Conservation (phyloP, 2,888 invertebrate genomes). For the Elgonia sp. region DNA sequence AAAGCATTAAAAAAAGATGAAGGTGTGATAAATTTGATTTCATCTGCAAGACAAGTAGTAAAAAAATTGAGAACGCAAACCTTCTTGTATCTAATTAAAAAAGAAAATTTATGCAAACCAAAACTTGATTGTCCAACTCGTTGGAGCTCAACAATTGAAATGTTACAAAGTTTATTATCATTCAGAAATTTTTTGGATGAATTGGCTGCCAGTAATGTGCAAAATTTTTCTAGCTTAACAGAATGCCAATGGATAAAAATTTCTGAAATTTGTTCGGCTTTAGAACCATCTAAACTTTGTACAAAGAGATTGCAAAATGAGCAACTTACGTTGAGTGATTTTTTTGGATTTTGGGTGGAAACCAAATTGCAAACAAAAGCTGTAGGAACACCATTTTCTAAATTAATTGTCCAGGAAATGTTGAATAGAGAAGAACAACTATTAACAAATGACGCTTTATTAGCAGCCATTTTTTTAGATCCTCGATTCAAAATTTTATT, state of each 20-base stretch:
- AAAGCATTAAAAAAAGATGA: background rate
- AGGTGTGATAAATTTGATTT: background rate
- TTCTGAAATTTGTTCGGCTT: background rate
- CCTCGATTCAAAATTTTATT: constrained; percentile 21
- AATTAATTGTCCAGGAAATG: background rate
- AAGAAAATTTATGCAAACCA: constrained; percentile 14
- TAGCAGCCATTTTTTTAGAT: constrained; percentile 18
- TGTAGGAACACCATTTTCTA: background rate
- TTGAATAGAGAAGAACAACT: background rate
- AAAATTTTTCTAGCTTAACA: background rate
- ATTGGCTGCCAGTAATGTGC: background rate
- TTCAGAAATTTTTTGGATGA: constrained; percentile 14
- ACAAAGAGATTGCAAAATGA: constrained; percentile 23
- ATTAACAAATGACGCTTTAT: background rate
- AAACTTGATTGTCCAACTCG: constrained; percentile 2
- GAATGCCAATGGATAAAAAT: constrained; percentile 12
- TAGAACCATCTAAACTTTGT: constrained; percentile 5
- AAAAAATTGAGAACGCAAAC: constrained; percentile 35
- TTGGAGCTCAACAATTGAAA: constrained; percentile 24
- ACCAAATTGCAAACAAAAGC: background rate
- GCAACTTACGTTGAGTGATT: constrained; percentile 36
- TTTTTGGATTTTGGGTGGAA: constrained; percentile 18
- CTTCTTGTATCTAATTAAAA: constrained; percentile 12
- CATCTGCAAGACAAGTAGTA: background rate
- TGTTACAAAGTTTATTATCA: background rate